Evolutionary conservation across 2,113 vertebrate species (phyloP).

Genomic region (Puma concolor): DNA sequence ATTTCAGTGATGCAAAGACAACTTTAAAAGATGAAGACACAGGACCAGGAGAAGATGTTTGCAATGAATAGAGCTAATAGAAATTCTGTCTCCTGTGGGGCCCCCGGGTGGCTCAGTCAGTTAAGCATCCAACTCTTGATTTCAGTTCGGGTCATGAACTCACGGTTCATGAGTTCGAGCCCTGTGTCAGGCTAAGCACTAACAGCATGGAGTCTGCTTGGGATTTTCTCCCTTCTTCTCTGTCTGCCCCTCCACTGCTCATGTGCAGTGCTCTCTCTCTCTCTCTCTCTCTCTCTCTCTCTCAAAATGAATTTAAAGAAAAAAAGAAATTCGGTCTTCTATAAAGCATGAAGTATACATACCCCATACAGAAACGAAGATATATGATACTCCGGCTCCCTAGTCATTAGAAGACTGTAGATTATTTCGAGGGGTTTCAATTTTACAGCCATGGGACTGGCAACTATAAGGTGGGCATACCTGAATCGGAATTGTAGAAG

Average conservation of each 20-base stretch:
- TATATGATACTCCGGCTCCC: background rate
- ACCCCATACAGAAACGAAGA: too few species aligned
- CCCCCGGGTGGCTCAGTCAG: too few species aligned
- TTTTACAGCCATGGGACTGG: rapidly evolving
- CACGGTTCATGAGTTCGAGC: too few species aligned
- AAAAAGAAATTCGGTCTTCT: background rate
- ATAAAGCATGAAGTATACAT: background rate
- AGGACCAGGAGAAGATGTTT: background rate
- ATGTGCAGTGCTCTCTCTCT: too few species aligned
- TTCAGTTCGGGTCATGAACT: too few species aligned
- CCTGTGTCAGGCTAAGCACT: too few species aligned
- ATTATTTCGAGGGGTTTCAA: background rate
- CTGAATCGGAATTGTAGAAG: background rate
- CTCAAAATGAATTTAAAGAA: background rate
- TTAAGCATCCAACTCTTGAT: too few species aligned
- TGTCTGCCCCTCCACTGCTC: too few species aligned
- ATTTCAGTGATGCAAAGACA: constrained; percentile 22
- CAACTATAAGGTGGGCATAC: background rate
- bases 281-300: too few species aligned
- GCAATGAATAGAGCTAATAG: background rate
- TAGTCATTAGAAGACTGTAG: background rate
- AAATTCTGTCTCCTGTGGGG: background rate
- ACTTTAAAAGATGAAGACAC: background rate
- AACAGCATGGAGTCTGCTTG: too few species aligned
- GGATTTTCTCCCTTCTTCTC: too few species aligned